Evolutionary conservation across 2,797 vertebrate species (phyloP).

Genomic region (Esox masquinongy): DNA sequence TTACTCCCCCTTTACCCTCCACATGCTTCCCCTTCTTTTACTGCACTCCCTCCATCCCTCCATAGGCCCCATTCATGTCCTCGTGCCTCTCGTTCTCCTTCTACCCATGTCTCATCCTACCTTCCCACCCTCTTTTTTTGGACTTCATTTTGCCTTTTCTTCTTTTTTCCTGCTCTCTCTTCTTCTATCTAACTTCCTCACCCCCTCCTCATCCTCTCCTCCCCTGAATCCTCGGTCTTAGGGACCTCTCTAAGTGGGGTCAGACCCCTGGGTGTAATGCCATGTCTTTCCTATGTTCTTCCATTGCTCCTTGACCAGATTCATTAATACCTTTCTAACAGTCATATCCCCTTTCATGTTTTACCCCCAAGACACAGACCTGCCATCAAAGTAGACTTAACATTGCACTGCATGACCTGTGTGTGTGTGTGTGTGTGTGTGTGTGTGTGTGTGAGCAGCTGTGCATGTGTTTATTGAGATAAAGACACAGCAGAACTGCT

Average conservation of each 20-base stretch:
- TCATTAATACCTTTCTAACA: slow-evolving; percentile 62
- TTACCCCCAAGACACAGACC: slow-evolving; percentile 57
- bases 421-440: slow-evolving; percentile 8
- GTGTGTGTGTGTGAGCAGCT: slow-evolving; percentile 43
- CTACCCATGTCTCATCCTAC: slow-evolving; percentile 20
- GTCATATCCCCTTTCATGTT: slow-evolving; percentile 63
- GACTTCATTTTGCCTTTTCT: background rate
- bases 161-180: slow-evolving; percentile 30
- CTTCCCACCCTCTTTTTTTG: slow-evolving; percentile 37
- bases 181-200: slow-evolving; percentile 22
- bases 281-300: slow-evolving; percentile 56
- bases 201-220: slow-evolving; percentile 10
- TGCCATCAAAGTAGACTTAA: slow-evolving; percentile 62
- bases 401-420: slow-evolving; percentile 56
- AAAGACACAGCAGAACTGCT: slow-evolving; percentile 49
- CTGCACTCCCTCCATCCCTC: slow-evolving; percentile 31
- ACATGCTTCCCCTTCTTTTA: slow-evolving; percentile 26
- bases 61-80: background rate
- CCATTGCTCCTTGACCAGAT: slow-evolving; percentile 64
- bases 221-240: slow-evolving; percentile 19
- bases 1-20: background rate
- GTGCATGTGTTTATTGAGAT: slow-evolving; percentile 36
- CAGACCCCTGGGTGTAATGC: slow-evolving; percentile 61
- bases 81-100: slow-evolving; percentile 12
- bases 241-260: slow-evolving; percentile 68